A percentile compares a stretch with the other conserved stretches of the same genome.
phyloP scores from a whole-genome alignment of 2,797 vertebrate species.

The Coluber constrictor region DNA sequence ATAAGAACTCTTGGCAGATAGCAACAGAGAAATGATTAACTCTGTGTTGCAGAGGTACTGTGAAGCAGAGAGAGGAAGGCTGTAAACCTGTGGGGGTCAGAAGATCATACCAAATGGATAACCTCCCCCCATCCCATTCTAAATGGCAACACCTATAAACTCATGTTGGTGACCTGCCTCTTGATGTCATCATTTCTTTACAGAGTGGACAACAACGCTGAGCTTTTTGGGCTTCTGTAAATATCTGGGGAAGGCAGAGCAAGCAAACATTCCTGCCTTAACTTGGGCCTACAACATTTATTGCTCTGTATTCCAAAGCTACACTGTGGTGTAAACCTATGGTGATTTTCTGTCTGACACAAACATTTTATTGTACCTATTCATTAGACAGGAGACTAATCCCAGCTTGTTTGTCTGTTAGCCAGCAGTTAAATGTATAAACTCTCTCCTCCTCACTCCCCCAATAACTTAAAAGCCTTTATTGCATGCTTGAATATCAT shows the following conservation, averaged over 20 bases:
- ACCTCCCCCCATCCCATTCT: slow-evolving; percentile 67
- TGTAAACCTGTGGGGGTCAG: slow-evolving; percentile 74
- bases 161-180: slow-evolving; percentile 66
- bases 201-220: slow-evolving; percentile 54
- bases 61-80: slow-evolving; percentile 67
- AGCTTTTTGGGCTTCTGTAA: slow-evolving; percentile 74
- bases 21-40: slow-evolving; percentile 94
- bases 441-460: slow-evolving; percentile 30
- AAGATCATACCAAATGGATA: slow-evolving; percentile 67
- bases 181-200: slow-evolving; percentile 66
- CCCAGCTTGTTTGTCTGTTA: slow-evolving; percentile 43
- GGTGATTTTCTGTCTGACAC: slow-evolving; percentile 54
- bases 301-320: slow-evolving; percentile 33
- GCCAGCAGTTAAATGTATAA: slow-evolving; percentile 34
- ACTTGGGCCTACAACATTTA: slow-evolving; percentile 55
- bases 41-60: slow-evolving; percentile 69
- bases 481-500: slow-evolving; percentile 48
- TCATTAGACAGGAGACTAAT: slow-evolving; percentile 43
- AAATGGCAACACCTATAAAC: slow-evolving; percentile 73
- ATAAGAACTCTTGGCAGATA: slow-evolving; percentile 93
- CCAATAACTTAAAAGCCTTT: slow-evolving; percentile 30
- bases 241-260: slow-evolving; percentile 72
- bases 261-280: slow-evolving; percentile 67
- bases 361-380: slow-evolving; percentile 57
- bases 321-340: slow-evolving; percentile 41